Base-by-base conservation (phyloP, 2,113 vertebrate species). In the Entelurus aequoreus region DNA sequence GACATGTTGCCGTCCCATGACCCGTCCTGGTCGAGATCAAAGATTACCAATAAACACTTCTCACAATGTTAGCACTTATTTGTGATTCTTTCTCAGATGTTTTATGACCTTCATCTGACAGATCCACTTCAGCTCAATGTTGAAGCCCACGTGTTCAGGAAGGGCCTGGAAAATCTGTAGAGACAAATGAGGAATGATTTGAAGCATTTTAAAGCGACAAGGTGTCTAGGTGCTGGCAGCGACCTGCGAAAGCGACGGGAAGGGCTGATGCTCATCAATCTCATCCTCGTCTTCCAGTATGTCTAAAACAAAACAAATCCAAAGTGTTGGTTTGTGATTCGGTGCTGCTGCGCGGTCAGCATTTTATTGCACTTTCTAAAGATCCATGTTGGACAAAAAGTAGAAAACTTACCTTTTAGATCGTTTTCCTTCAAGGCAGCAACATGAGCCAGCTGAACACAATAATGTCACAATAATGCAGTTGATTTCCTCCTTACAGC, bases 41-140 rank as follows among this genome's bases (percentile, higher is more conserved):
- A 15, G n/a, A 64, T 9, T 5, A 6, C 15, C 11, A 35, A 14
- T 44, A 40, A 35, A 42, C 15, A 2, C 15, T 19, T 21, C 21
- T 44, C 12, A 9, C 10, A 6, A 4, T 5, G 15, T 36, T 6
- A 8, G 16, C 10, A 8, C 35, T 46, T 11, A 12, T 46, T 16
- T 15, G 9, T 38, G 14, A 56, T 6, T 19, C n/a, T 38, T 19
- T 44, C 12, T 28, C 7, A 3, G 16, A 16, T 50, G 9, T 10
- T 13, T 15, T 0, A 14, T 55, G 40, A 97, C 97, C 84, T 91
- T 95, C 84, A 95, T 87, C 40, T 98, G 97, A 51, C 84, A 93
- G 76, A 98, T 97, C 96, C 97, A 99, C 77, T 99, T 99, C 40
- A 99, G 88, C 86, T 99, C 97, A 68, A 99, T 98, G 84, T 99